phyloP scores from a whole-genome alignment of 2,888 invertebrate genomes.

The Acanthoscelides obtectus region DNA sequence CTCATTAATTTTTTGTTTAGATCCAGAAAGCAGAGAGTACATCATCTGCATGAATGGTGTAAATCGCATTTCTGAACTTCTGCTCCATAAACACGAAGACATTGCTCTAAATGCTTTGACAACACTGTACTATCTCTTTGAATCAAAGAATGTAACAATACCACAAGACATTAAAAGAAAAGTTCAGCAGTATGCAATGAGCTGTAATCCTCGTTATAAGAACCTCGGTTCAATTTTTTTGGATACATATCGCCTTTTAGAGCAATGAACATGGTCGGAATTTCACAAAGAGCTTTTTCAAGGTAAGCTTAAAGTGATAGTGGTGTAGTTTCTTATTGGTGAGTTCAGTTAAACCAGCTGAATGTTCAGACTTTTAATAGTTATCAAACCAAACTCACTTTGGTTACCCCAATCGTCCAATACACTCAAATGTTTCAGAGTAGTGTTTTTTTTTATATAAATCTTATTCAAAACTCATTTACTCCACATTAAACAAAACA shows the following conservation, averaged over 20 bases:
- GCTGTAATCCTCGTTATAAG: constrained; percentile 55
- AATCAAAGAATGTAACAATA: constrained; percentile 34
- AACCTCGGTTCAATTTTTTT: constrained; percentile 70
- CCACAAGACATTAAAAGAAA: constrained; percentile 51
- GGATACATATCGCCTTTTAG: constrained; percentile 49
- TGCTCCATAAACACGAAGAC: constrained; percentile 57
- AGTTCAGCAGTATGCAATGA: constrained; percentile 52
- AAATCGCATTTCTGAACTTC: constrained; percentile 50
- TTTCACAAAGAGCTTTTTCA: constrained; percentile 9
- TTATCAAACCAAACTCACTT: too few species aligned
- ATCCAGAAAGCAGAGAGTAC: constrained; percentile 65
- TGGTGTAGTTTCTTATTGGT: too few species aligned
- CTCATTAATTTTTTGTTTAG: constrained; percentile 48
- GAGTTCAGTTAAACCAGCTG: too few species aligned
- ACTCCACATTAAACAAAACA: too few species aligned
- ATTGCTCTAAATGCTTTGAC: constrained; percentile 67
- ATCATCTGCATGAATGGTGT: constrained; percentile 64
- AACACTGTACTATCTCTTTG: constrained; percentile 56
- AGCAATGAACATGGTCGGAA: background rate
- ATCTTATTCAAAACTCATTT: too few species aligned
- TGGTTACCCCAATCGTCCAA: too few species aligned
- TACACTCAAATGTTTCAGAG: too few species aligned
- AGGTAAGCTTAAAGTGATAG: background rate
- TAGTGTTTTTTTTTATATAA: too few species aligned
- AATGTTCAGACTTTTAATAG: too few species aligned